Evolutionary conservation across 2,113 vertebrate species (phyloP).

Genomic region (Phrynosoma blainvillii): DNA sequence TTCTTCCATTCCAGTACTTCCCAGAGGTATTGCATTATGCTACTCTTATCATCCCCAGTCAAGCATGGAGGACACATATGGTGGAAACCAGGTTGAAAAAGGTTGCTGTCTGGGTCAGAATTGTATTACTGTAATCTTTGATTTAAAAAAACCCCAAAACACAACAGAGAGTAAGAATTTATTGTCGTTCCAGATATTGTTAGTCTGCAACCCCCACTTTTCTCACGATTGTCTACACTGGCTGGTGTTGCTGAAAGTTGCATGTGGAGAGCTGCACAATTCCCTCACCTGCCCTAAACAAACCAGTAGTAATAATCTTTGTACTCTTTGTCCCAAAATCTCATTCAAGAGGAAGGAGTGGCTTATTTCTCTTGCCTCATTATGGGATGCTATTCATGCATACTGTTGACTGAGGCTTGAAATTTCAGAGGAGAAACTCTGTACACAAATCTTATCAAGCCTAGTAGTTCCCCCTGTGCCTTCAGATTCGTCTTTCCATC

Average conservation of each 20-base stretch:
- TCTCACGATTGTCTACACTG: background rate
- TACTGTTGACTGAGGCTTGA: conserved; percentile 6
- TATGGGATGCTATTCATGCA: conserved; percentile 31
- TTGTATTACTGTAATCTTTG: background rate
- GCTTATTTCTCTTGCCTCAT: conserved; percentile 1
- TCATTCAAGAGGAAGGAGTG: background rate
- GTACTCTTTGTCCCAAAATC: background rate
- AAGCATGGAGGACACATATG: background rate
- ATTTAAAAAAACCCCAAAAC: background rate
- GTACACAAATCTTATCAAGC: conserved; percentile 46
- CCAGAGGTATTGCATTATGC: background rate
- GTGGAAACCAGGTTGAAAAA: no score
- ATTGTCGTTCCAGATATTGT: background rate
- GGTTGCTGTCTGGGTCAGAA: background rate
- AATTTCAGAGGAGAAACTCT: conserved; percentile 37
- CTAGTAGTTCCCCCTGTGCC: conserved; percentile 3
- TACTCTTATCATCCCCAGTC: background rate
- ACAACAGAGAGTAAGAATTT: background rate
- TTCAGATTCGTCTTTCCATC: conserved; percentile 50
- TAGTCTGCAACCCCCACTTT: background rate
- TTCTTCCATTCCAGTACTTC: background rate
- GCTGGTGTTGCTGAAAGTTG: background rate
- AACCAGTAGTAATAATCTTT: background rate
- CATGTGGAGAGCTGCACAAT: no score
- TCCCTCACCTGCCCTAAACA: background rate